These are phyloP conservation scores for Thysanoteuthis rhombus DNA, from an alignment of 2,888 invertebrate genomes.

Conservation along the genomic window DNA sequence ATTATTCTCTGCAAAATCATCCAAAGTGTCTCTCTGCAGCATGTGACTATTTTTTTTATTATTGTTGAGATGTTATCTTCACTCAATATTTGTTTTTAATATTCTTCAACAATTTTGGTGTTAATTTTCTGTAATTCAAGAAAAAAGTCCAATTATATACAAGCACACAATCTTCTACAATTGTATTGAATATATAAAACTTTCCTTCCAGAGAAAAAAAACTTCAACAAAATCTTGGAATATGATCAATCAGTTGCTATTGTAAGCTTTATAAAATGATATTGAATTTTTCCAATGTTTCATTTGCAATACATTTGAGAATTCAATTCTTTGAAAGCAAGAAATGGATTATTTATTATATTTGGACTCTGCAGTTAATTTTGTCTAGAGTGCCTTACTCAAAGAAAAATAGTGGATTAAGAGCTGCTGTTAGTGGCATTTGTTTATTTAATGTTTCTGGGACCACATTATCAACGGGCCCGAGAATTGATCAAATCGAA, in stretches of 20 bases:
- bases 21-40: neutral
- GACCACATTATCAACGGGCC: too few relatives aligned
- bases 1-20: neutral
- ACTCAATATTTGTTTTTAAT: neutral
- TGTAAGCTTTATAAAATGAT: too few relatives aligned
- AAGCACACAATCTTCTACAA: neutral
- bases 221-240: too few relatives aligned
- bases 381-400: neutral
- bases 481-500: too few relatives aligned
- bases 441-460: too few relatives aligned
- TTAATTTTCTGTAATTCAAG: neutral
- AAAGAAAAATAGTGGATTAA: neutral
- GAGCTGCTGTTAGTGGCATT: neutral
- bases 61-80: neutral
- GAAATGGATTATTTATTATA: too few relatives aligned
- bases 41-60: neutral
- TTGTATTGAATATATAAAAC: too few relatives aligned
- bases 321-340: too few relatives aligned
- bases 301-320: too few relatives aligned
- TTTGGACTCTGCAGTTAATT: neutral
- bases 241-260: too few relatives aligned
- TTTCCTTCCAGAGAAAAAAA: too few relatives aligned
- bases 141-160: neutral
- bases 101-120: neutral
- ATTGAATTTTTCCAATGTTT: too few relatives aligned